These are phyloP conservation scores for Drosophila merina DNA, from an alignment of 2,888 invertebrate genomes.

Conservation along the genomic window DNA sequence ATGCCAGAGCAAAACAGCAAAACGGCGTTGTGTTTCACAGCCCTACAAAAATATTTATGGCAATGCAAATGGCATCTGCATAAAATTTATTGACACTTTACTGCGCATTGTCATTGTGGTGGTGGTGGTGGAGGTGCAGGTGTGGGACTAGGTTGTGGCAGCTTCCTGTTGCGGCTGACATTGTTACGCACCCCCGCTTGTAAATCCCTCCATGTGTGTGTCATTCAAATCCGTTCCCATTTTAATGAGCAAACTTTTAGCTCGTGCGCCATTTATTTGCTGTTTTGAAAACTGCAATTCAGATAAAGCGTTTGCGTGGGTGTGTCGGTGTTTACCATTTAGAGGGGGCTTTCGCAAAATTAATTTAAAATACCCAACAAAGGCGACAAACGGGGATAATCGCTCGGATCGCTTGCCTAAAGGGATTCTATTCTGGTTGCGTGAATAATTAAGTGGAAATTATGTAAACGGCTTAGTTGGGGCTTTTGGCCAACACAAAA, in stretches of 20 bases:
- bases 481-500: conserved; percentile 23
- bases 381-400: conserved; percentile 32
- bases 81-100: conserved; percentile 79
- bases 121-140: conserved; percentile 48
- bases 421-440: conserved; percentile 24
- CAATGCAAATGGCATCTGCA: conserved; percentile 77
- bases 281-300: conserved; percentile 58
- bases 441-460: conserved; percentile 42
- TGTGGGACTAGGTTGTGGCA: neutral
- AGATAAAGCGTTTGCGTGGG: conserved; percentile 35
- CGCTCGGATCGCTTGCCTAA: conserved; percentile 32
- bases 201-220: conserved; percentile 5
- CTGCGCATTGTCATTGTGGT: conserved; percentile 67
- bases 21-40: conserved; percentile 12
- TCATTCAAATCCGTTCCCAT: conserved; percentile 50
- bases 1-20: conserved; percentile 32
- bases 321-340: conserved; percentile 1
- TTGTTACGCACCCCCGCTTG: conserved; percentile 51
- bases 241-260: conserved; percentile 75
- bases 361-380: conserved; percentile 41
- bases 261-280: conserved; percentile 62
- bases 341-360: conserved; percentile 35
- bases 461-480: conserved; percentile 40
- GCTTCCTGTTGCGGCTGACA: conserved; percentile 65
- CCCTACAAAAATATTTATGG: conserved; percentile 67